These are phyloP conservation scores for Disparrhopalites patrizii DNA, from an alignment of 2,888 invertebrate genomes.

Conservation along the genomic window DNA sequence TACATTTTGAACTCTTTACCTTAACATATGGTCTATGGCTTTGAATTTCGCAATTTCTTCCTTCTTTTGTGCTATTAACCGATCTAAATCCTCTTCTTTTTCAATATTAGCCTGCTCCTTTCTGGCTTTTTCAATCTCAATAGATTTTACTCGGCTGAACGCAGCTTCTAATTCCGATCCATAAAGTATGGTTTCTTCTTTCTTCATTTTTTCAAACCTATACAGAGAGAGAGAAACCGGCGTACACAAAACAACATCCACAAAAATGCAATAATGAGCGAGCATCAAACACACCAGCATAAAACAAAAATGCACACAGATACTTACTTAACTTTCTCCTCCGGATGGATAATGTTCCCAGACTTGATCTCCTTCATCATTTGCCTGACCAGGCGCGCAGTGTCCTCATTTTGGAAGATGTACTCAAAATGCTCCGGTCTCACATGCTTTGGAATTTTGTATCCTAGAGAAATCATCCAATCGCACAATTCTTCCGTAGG, in stretches of 20 bases:
- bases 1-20: too few species aligned
- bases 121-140: slow-evolving; percentile 5
- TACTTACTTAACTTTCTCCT: slow-evolving; percentile 30
- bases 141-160: not conserved
- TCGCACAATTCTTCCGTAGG: slow-evolving; percentile 4
- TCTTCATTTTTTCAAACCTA: slow-evolving; percentile 8
- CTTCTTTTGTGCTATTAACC: slow-evolving; percentile 1
- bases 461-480: not conserved
- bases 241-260: not conserved
- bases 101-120: not conserved
- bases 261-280: not conserved
- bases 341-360: slow-evolving; percentile 22
- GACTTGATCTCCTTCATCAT: slow-evolving; percentile 30
- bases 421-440: slow-evolving; percentile 33
- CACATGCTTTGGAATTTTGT: not conserved
- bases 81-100: not conserved
- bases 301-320: not conserved
- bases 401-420: slow-evolving; percentile 37
- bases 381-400: slow-evolving; percentile 17
- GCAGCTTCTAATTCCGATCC: slow-evolving; percentile 15
- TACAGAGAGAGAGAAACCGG: not conserved
- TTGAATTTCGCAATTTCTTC: not conserved
- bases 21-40: not conserved
- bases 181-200: slow-evolving; percentile 10
- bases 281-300: not conserved